phyloP scores from a whole-genome alignment of 2,113 vertebrate genomes.

The Arvicanthis niloticus region DNA sequence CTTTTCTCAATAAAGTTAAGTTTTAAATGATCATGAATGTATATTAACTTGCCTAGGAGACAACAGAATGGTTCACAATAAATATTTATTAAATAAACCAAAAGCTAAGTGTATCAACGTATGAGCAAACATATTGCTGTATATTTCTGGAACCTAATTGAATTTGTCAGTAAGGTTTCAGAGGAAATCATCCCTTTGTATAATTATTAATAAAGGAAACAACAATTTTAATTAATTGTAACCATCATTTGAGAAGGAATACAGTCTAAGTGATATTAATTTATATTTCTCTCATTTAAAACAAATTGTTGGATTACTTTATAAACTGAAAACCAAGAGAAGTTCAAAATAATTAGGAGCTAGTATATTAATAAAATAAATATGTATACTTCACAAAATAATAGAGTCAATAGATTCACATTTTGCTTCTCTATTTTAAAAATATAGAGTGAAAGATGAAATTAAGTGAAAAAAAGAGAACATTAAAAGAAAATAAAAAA shows the following conservation, averaged over 20 bases:
- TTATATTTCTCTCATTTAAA: not conserved
- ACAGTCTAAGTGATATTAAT: conserved; percentile 1
- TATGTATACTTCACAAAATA: not conserved
- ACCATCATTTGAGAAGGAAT: conserved; percentile 32
- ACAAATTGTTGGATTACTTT: not conserved
- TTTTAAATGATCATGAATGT: not conserved
- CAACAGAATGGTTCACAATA: not conserved
- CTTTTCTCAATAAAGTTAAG: conserved; percentile 15
- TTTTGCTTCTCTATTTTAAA: not conserved
- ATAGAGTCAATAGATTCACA: not conserved
- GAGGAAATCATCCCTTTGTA: not conserved
- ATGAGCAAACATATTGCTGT: not conserved
- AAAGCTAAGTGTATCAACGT: not conserved
- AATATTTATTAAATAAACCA: not conserved
- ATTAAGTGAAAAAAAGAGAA: not conserved
- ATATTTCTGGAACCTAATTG: conserved; percentile 27
- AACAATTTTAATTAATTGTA: conserved; percentile 11
- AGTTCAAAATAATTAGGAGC: not conserved
- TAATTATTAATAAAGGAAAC: not conserved
- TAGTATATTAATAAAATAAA: not conserved
- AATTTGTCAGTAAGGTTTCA: not conserved
- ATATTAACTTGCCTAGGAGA: not conserved
- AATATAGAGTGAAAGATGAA: not conserved
- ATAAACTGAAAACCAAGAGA: not conserved
- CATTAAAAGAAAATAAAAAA: not conserved